phyloP scores from a whole-genome alignment of 2,888 invertebrate genomes.

The Spodoptera picta region DNA sequence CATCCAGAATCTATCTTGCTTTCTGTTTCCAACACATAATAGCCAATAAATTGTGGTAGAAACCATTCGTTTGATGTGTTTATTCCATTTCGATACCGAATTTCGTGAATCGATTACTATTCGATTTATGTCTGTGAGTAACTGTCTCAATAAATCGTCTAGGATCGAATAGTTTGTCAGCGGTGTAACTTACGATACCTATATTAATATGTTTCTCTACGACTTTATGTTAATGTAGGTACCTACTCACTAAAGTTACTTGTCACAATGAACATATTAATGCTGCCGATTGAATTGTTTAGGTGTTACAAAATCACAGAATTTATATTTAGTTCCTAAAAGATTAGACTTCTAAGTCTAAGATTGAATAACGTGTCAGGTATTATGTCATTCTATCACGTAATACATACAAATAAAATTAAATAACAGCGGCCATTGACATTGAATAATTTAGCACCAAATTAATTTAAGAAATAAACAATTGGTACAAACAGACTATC shows the following conservation, averaged over 20 bases:
- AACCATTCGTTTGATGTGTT: constrained; percentile 31
- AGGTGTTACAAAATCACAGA: too few species aligned
- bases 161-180: constrained; percentile 21
- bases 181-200: background rate
- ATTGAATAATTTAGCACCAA: constrained; percentile 4
- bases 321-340: too few species aligned
- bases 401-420: constrained; percentile 3
- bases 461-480: background rate
- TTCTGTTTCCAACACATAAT: constrained; percentile 16
- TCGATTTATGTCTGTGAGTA: constrained; percentile 40
- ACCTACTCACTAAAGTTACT: too few species aligned
- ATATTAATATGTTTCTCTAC: background rate
- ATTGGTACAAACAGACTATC: background rate
- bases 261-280: too few species aligned
- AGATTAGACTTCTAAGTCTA: too few species aligned
- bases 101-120: constrained; percentile 41
- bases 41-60: constrained; percentile 32
- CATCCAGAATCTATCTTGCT: constrained; percentile 8
- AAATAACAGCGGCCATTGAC: constrained; percentile 31
- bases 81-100: constrained; percentile 39
- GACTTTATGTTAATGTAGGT: too few species aligned
- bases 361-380: too few species aligned
- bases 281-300: too few species aligned
- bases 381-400: background rate
- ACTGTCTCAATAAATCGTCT: constrained; percentile 22